Conservation (phyloP, 2,797 vertebrate species). For the Pristis pectinata region DNA sequence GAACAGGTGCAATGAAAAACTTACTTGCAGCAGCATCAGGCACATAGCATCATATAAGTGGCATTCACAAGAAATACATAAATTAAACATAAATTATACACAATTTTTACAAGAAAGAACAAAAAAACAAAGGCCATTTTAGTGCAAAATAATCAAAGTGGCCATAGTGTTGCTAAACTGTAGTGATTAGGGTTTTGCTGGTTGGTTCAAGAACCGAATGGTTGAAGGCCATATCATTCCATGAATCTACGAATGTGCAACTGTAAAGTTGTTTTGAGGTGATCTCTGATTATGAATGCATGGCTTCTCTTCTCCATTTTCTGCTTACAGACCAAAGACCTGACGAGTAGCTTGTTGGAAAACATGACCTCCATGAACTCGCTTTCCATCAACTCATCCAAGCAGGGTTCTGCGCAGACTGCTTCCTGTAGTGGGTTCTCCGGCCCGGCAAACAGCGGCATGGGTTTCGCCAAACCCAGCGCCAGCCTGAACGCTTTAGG, state of each 20-base stretch:
- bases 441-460: constrained; percentile 56
- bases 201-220: too few relatives aligned
- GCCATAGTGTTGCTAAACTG: too few relatives aligned
- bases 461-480: constrained; percentile 58
- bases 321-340: constrained; percentile 80
- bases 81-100: too few relatives aligned
- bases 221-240: too few relatives aligned
- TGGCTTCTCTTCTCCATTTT: neutral
- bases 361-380: constrained; percentile 78
- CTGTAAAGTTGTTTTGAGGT: neutral
- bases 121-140: too few relatives aligned
- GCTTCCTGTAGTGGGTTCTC: constrained; percentile 65
- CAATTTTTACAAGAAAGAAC: too few relatives aligned
- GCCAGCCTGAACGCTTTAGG: constrained; percentile 62
- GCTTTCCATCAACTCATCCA: constrained; percentile 64
- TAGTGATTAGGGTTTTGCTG: too few relatives aligned
- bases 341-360: constrained; percentile 86
- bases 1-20: too few relatives aligned
- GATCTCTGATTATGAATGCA: neutral
- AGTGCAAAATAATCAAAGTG: too few relatives aligned
- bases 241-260: neutral
- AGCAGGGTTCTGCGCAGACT: constrained; percentile 55
- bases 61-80: too few relatives aligned
- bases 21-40: too few relatives aligned
- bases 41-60: too few relatives aligned